Evolutionary conservation across 2,797 vertebrate genomes (phyloP), one percentile per base, ranked within the genome.

Genomic region (Hypotaenidia philippensis): DNA sequence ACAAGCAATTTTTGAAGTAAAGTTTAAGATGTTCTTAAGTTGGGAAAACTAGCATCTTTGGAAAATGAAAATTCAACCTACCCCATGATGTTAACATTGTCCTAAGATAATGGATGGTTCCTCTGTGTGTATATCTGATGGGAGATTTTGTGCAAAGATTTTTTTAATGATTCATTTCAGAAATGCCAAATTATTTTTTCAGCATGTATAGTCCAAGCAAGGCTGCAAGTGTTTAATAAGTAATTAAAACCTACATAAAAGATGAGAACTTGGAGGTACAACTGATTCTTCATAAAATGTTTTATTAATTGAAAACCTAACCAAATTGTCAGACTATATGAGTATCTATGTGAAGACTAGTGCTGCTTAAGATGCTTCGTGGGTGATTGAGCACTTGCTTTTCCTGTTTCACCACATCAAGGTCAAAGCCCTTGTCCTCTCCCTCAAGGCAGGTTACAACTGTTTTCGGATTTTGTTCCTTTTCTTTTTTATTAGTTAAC

Each of bases 181-280:
- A 89, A 93, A 69, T 7, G 12, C 13, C 8, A 83, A 13, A 47
- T 85, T 78, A 49, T 83, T 91, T 89, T 83, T 94, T 83, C 34
- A 83, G 11, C 18, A 25, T 23, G 4, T 74, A 8, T 41, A 68
- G 64, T 55, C 23, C 56, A 87, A 90, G 49, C 3, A 77, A 80
- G 75, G 41, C 40, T 68, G 3, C n/a, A 57, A 71, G n/a, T 72
- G 22, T 72, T 96, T 77, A 92, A 83, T 92, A 89, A 83, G 31
- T 87, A 91, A 91, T 81, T 92, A 83, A 96, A 92, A 85, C 12
- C 38, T 76, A 49, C 57, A 88, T 65, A 78, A 89, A 93, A 86
- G 7, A 85, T 83, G 49, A 91, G 32, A 94, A 75, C 8, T 75
- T 78, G 41, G 57, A 94, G n/a, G 40, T 80, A 40, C 34, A 86